Percentiles rank a stretch among this genome's conserved stretches.
phyloP scores from a whole-genome alignment of 1,140 invertebrate genomes.

The Wasmannia auropunctata region DNA sequence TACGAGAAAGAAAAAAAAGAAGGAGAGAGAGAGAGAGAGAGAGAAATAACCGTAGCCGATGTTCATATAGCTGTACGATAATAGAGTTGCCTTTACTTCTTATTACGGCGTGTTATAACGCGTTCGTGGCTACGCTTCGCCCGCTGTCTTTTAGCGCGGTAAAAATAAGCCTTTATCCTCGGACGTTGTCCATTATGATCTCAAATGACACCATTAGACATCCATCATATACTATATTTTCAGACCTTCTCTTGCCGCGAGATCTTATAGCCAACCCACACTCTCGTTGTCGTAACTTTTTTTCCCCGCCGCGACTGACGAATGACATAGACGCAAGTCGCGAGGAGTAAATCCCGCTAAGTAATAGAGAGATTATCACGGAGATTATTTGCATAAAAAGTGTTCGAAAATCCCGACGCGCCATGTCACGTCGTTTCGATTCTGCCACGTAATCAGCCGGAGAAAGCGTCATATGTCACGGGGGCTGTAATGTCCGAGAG shows the following conservation, averaged over 20 bases:
- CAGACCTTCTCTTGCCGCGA: background rate
- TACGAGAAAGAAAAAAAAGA: background rate
- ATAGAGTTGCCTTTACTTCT: conserved; percentile 23
- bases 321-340: background rate
- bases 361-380: background rate
- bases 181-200: conserved; percentile 74
- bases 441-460: background rate
- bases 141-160: conserved; percentile 37
- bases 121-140: conserved; percentile 4
- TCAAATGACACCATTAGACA: conserved; percentile 76
- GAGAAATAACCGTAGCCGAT: background rate
- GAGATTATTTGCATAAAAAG: background rate
- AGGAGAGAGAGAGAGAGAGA: background rate
- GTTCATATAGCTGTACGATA: background rate
- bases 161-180: conserved; percentile 74
- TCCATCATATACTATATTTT: conserved; percentile 42
- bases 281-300: conserved; percentile 36
- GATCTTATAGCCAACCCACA: conserved; percentile 3
- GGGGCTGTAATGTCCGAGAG: background rate
- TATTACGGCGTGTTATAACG: conserved; percentile 3
- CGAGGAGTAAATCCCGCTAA: background rate
- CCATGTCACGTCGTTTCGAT: background rate
- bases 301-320: background rate
- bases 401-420: background rate
- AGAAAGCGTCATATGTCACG: background rate